Base-by-base conservation (phyloP, 1,140 invertebrate species). In the Eumeta japonica region DNA sequence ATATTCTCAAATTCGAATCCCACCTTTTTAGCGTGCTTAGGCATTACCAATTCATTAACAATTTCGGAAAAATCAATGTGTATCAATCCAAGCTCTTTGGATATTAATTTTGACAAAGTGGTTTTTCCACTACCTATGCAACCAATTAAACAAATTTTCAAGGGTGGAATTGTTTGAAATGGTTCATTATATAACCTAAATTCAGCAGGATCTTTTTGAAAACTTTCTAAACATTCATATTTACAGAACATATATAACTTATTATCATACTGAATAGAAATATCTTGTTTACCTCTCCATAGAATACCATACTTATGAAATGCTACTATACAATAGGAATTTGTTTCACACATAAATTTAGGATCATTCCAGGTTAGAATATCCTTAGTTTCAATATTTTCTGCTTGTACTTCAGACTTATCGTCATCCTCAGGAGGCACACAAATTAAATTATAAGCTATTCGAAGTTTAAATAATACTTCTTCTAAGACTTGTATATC, bases 251-350 rank as follows among this genome's bases (percentile, higher is more conserved):
- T 62, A 57, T 80, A 77, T 4, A 75, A 34, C 57, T 76, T 77
- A 38, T 79, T 68, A 41, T 76, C 51, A 50, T 74, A 79, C 46
- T 72, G 62, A 0, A 63, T 54, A 16, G 54, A 44, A 43, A 75
- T 79, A 33, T 80, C 68, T 28, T 72, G 50, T 58, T 78, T 81
- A 3, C 80, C 81, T 58, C 73, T 72, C 78, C 79, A 81, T 10
- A 83, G 49, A n/a, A 80, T 62, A 13, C 61, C 55, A 42, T 79
- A 48, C 28, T 76, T 57, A 34, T 60, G 46, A 46, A 74, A 77
- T 4, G 76, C 58, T 12, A 82, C 58, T 10, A 81, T 81, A 47
- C 81, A 82, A 41, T 75, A 83, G 38, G 66, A 30, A 39, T 53
- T 63, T 3, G 77, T 81, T 51, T 82, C 79, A n/a, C 79, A 76